Conservation (phyloP, 2,113 vertebrate genomes). For the Dinomys branickii region DNA sequence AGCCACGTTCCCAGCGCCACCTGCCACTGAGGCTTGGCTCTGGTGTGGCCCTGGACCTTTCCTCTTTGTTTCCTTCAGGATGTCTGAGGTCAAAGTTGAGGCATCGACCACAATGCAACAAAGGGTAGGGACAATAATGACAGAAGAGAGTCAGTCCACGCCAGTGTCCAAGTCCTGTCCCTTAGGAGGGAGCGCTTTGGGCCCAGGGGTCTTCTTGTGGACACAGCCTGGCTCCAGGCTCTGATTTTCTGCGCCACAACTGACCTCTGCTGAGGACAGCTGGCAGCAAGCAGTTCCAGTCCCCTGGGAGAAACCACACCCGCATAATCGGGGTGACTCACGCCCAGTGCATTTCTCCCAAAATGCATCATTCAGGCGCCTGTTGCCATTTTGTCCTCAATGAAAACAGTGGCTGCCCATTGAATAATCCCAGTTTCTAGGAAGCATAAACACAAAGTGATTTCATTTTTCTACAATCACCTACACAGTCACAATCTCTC, state of each 20-base stretch:
- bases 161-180: neutral
- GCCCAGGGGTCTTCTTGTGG: neutral
- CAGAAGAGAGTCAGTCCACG: neutral
- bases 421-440: neutral
- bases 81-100: neutral
- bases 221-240: neutral
- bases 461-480: neutral
- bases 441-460: neutral
- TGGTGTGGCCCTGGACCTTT: neutral
- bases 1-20: neutral
- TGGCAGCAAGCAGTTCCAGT: neutral
- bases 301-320: constrained; percentile 64
- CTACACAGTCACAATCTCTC: neutral
- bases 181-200: neutral
- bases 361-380: constrained; percentile 8
- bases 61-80: neutral
- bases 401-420: constrained; percentile 48
- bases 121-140: neutral
- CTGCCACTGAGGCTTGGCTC: neutral
- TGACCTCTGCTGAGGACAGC: constrained; percentile 69
- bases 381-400: constrained; percentile 34
- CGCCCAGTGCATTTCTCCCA: constrained; percentile 17
- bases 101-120: neutral
- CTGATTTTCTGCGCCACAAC: constrained; percentile 28
- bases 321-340: constrained; percentile 64